Conservation (phyloP, 2,888 invertebrate genomes). For the Hymenopus coronatus region DNA sequence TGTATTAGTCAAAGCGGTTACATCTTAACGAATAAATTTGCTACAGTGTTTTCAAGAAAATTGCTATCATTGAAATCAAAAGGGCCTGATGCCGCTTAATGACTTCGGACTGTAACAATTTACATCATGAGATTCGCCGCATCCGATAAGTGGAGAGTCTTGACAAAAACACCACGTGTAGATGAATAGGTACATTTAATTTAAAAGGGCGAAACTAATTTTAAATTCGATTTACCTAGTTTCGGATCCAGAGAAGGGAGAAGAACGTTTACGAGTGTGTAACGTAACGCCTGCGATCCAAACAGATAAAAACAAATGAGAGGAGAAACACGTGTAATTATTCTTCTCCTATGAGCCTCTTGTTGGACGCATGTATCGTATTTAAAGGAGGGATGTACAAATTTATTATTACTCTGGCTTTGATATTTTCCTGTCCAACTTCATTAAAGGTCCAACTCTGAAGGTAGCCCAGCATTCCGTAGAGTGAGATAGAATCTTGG, state of each 20-base stretch:
- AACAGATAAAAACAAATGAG: not conserved
- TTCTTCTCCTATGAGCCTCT: not conserved
- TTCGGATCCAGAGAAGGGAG: not conserved
- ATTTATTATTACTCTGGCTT: not conserved
- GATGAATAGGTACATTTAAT: not conserved
- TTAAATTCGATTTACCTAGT: constrained; percentile 25
- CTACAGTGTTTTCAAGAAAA: not conserved
- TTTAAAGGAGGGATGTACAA: not conserved
- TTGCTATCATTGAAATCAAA: not conserved
- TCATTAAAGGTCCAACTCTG: too few species aligned
- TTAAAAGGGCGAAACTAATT: constrained; percentile 21
- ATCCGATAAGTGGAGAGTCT: not conserved
- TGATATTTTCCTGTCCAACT: too few species aligned
- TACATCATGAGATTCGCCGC: not conserved
- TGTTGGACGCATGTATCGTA: not conserved
- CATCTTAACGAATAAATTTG: not conserved
- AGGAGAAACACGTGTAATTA: not conserved
- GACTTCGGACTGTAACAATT: not conserved
- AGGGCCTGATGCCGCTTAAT: not conserved
- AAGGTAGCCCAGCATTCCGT: too few species aligned
- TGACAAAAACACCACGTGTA: not conserved
- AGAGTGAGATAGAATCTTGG: too few species aligned
- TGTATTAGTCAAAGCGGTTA: not conserved
- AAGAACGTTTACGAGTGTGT: not conserved
- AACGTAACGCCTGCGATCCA: not conserved